Conservation (phyloP, 1,140 invertebrate species). For the Dreissena rostriformis region DNA sequence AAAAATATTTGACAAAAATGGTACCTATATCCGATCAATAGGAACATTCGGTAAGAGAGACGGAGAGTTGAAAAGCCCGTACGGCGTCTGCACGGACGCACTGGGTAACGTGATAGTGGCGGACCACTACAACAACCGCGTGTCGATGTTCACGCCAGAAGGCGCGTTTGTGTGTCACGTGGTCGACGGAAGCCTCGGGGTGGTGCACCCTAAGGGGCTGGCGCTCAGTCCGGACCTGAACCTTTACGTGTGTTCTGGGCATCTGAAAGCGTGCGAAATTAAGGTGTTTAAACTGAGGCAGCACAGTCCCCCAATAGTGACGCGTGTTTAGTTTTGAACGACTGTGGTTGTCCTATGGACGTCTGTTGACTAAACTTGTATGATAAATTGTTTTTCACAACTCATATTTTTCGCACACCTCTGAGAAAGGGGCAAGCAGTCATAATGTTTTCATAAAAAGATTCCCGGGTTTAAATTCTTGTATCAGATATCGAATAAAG, state of each 20-base stretch:
- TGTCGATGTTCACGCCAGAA: conserved; percentile 61
- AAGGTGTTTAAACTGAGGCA: conserved; percentile 44
- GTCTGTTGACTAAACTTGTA: too few relatives aligned
- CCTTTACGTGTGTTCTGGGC: conserved; percentile 53
- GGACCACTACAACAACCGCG: conserved; percentile 76
- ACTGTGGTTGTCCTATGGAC: too few relatives aligned
- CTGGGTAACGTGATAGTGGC: conserved; percentile 92
- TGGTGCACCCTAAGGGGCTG: conserved; percentile 63
- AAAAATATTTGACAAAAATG: conserved; percentile 65
- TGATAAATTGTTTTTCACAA: too few relatives aligned
- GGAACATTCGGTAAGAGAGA: conserved; percentile 88
- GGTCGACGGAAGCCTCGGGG: conserved; percentile 56
- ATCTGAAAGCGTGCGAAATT: conserved; percentile 54
- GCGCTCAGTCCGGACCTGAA: conserved; percentile 46
- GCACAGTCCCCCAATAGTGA: neutral
- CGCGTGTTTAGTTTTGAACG: too few relatives aligned
- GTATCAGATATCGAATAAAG: too few relatives aligned
- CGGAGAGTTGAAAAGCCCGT: conserved; percentile 91
- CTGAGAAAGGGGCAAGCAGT: too few relatives aligned
- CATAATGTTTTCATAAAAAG: too few relatives aligned
- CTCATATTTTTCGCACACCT: too few relatives aligned
- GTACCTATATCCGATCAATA: conserved; percentile 83
- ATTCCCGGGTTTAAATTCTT: too few relatives aligned
- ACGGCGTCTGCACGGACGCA: conserved; percentile 92
- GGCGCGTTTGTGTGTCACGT: conserved; percentile 67